These are phyloP conservation scores for Euwallacea similis DNA, from an alignment of 1,140 invertebrate species.

Conservation along the genomic window DNA sequence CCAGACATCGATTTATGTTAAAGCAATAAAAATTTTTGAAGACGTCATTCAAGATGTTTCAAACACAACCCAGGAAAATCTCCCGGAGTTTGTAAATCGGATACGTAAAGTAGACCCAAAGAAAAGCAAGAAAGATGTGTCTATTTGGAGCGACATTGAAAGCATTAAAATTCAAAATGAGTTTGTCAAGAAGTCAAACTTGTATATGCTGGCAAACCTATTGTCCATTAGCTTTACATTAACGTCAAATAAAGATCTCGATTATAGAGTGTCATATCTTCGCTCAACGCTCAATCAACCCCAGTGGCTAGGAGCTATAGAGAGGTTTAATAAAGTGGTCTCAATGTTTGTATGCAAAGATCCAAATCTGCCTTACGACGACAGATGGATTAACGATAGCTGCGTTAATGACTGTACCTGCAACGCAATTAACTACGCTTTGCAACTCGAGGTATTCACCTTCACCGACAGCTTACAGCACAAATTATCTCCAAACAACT, in stretches of 20 bases:
- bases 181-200: conserved; percentile 15
- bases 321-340: conserved; percentile 14
- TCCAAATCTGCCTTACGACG: conserved; percentile 17
- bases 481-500: conserved; percentile 15
- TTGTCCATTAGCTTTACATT: conserved; percentile 16
- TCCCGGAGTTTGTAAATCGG: background rate
- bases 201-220: conserved; percentile 27
- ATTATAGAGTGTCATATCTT: conserved; percentile 3
- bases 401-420: background rate
- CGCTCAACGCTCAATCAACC: background rate
- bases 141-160: conserved; percentile 31
- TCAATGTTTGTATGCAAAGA: conserved; percentile 4
- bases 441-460: conserved; percentile 27
- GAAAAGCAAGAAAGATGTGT: conserved; percentile 8
- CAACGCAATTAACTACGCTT: conserved; percentile 21
- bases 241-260: conserved; percentile 15
- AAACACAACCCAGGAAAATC: background rate
- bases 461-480: conserved; percentile 18
- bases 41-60: background rate
- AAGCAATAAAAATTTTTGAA: background rate
- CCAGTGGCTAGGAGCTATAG: conserved; percentile 10
- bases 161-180: conserved; percentile 14
- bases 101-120: background rate
- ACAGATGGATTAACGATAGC: conserved; percentile 17
- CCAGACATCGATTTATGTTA: conserved; percentile 40